phyloP scores from a whole-genome alignment of 1,140 invertebrate genomes.

The Sinonovacula constricta region DNA sequence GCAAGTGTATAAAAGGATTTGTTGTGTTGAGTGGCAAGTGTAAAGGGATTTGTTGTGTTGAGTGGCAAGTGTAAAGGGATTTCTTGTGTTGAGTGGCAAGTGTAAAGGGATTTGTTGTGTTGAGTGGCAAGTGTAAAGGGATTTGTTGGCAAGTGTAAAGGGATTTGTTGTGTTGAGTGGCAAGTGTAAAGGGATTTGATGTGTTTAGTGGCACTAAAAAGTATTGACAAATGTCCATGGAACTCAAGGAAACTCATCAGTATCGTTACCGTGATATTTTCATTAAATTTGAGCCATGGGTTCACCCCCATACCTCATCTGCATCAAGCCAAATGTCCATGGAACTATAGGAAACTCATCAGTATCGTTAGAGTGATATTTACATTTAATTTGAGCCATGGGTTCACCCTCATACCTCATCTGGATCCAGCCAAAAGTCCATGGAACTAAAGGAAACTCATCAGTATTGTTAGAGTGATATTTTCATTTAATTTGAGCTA shows the following conservation, averaged over 20 bases:
- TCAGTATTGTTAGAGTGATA: conserved; percentile 1
- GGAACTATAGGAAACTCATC: not conserved
- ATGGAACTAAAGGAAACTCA: conserved; percentile 1
- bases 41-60: too few species aligned
- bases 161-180: not conserved
- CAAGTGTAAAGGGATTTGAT: not conserved
- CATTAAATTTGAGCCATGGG: not conserved
- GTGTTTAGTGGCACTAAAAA: not conserved
- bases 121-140: too few species aligned
- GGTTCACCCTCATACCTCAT: not conserved
- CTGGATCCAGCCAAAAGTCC: not conserved
- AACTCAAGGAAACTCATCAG: not conserved
- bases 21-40: too few species aligned
- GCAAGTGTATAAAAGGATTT: too few species aligned
- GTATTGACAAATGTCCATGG: not conserved
- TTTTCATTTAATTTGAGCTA: not conserved
- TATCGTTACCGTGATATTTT: not conserved
- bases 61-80: not conserved
- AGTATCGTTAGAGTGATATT: not conserved
- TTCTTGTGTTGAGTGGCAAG: too few species aligned
- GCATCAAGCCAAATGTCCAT: not conserved
- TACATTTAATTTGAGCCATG: not conserved
- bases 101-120: too few species aligned
- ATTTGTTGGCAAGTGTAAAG: too few species aligned
- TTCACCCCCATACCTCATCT: not conserved